phyloP scores from a whole-genome alignment of 1,140 invertebrate species.

The Coenobita brevimanus region DNA sequence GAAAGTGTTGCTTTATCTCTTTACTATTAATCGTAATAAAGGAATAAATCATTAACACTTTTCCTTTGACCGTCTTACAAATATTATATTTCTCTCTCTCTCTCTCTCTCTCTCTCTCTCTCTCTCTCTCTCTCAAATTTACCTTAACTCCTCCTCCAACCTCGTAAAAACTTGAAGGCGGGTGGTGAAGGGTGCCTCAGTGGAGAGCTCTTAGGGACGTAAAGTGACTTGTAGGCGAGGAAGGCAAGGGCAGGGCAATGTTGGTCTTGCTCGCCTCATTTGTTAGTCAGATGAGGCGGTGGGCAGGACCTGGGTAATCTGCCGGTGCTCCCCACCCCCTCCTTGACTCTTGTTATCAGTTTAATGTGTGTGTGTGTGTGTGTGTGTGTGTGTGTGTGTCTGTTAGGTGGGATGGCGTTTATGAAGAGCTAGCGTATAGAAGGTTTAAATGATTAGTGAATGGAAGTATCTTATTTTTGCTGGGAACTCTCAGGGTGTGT shows the following conservation, averaged over 20 bases:
- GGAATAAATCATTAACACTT: too few relatives aligned
- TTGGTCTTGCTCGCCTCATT: conserved; percentile 29
- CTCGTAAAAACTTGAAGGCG: background rate
- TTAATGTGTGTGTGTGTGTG: too few relatives aligned
- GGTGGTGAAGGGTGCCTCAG: background rate
- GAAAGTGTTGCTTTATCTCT: too few relatives aligned
- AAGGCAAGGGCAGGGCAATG: background rate
- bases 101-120: conserved; percentile 16
- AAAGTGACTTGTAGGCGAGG: background rate
- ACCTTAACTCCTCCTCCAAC: background rate
- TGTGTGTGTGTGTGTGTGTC: too few relatives aligned
- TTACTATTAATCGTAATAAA: too few relatives aligned
- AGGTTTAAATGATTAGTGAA: too few relatives aligned
- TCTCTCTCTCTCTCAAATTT: background rate
- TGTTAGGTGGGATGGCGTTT: too few relatives aligned
- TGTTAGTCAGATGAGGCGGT: conserved; percentile 58
- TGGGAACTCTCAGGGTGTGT: too few relatives aligned
- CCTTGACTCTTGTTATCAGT: conserved; percentile 58
- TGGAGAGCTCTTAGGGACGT: background rate
- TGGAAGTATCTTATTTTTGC: too few relatives aligned
- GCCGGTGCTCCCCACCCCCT: conserved; percentile 21
- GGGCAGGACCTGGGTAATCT: conserved; percentile 37
- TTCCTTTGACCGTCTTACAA: too few relatives aligned
- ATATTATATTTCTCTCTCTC: background rate
- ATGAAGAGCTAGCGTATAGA: too few relatives aligned